Evolutionary conservation across 2,113 vertebrate species (phyloP).

Genomic region (Lontra canadensis): DNA sequence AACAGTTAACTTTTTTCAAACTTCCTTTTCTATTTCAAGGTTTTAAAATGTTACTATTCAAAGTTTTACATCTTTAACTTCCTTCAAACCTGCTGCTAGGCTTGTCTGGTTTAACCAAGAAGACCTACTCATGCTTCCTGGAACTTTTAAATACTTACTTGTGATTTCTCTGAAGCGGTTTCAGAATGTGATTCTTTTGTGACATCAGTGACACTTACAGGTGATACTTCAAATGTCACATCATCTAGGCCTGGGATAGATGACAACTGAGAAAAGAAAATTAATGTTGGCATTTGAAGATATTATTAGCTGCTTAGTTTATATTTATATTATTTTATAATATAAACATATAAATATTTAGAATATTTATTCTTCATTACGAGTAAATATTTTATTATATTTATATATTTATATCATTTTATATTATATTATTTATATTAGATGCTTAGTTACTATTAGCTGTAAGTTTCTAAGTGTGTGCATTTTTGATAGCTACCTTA

Average conservation of each 20-base stretch:
- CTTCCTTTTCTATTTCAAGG: background rate
- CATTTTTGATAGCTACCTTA: background rate
- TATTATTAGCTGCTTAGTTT: background rate
- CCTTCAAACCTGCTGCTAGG: background rate
- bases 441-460: background rate
- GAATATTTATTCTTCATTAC: too few species aligned
- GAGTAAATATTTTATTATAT: too few species aligned
- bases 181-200: constrained; percentile 84
- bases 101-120: constrained; percentile 41
- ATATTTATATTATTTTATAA: too few species aligned
- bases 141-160: constrained; percentile 78
- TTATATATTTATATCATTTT: too few species aligned
- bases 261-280: constrained; percentile 88
- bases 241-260: constrained; percentile 98
- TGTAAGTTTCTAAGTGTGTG: background rate
- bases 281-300: background rate
- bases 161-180: constrained; percentile 77
- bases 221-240: constrained; percentile 89
- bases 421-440: too few species aligned
- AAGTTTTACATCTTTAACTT: constrained; percentile 28
- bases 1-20: background rate
- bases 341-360: too few species aligned
- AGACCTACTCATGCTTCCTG: background rate
- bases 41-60: constrained; percentile 19
- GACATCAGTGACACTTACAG: constrained; percentile 76